phyloP scores from a whole-genome alignment of 2,888 invertebrate genomes.

The Pachycephus smyrnensis region DNA sequence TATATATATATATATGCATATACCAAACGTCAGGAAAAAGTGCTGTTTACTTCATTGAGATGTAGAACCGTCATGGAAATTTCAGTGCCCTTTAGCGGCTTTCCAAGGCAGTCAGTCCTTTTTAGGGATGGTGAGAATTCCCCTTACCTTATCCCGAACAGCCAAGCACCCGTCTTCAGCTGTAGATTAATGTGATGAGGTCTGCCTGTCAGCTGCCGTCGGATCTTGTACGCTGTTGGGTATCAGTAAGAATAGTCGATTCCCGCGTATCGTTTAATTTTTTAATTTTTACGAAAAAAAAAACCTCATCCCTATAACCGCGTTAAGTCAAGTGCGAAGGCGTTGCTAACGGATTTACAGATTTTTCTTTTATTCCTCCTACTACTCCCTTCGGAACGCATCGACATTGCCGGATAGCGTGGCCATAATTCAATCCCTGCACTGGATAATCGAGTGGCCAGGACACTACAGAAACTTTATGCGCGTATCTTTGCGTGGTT shows the following conservation, averaged over 20 bases:
- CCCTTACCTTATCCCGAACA: neutral
- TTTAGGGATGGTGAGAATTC: neutral
- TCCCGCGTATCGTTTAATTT: neutral
- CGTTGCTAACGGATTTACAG: neutral
- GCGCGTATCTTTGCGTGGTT: neutral
- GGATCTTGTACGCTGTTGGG: slow-evolving; percentile 14
- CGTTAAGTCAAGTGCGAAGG: neutral
- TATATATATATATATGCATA: neutral
- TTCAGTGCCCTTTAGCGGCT: neutral
- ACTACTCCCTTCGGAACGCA: neutral
- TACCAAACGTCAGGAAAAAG: neutral
- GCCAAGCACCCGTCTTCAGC: neutral
- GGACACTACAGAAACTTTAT: neutral
- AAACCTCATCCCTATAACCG: neutral
- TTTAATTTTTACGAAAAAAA: neutral
- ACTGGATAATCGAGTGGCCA: neutral
- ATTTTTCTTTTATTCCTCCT: neutral
- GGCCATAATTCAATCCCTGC: neutral
- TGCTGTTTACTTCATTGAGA: neutral
- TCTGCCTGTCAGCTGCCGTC: slow-evolving; percentile 22
- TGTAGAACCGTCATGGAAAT: neutral
- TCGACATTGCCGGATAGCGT: neutral
- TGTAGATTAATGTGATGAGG: slow-evolving; percentile 1
- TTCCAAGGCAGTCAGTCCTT: neutral
- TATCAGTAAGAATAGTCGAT: neutral